Conservation (phyloP, 2,888 invertebrate genomes). For the Bibio marci region DNA sequence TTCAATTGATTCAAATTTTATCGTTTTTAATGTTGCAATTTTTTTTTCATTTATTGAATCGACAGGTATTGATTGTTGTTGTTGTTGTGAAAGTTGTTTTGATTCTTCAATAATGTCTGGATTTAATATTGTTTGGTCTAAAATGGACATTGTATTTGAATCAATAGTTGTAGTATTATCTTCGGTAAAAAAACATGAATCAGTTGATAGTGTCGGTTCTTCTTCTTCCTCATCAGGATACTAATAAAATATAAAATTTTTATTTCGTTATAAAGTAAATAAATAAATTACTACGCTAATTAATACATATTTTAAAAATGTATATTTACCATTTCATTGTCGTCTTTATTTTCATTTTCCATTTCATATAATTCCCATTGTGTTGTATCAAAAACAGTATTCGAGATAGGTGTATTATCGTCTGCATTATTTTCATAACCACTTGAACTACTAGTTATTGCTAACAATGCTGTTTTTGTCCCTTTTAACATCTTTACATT, state of each 20-base stretch:
- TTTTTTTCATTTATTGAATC: too few relatives aligned
- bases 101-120: background rate
- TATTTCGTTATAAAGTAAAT: background rate
- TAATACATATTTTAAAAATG: background rate
- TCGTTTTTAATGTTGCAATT: background rate
- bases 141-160: background rate
- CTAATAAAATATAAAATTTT: constrained; percentile 14
- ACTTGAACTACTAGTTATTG: too few relatives aligned
- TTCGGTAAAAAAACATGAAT: constrained; percentile 27
- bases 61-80: background rate
- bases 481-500: too few relatives aligned
- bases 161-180: background rate
- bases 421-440: too few relatives aligned
- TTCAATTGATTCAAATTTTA: too few relatives aligned
- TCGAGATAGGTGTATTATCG: too few relatives aligned
- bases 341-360: too few relatives aligned
- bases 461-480: too few relatives aligned
- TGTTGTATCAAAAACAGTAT: too few relatives aligned
- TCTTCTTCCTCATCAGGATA: constrained; percentile 37
- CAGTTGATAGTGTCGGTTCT: constrained; percentile 37
- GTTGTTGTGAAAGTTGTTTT: background rate
- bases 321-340: too few relatives aligned
- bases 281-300: background rate
- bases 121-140: background rate
- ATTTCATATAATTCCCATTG: too few relatives aligned